Conservation (phyloP, 1,140 invertebrate species). For the Ips typographus region DNA sequence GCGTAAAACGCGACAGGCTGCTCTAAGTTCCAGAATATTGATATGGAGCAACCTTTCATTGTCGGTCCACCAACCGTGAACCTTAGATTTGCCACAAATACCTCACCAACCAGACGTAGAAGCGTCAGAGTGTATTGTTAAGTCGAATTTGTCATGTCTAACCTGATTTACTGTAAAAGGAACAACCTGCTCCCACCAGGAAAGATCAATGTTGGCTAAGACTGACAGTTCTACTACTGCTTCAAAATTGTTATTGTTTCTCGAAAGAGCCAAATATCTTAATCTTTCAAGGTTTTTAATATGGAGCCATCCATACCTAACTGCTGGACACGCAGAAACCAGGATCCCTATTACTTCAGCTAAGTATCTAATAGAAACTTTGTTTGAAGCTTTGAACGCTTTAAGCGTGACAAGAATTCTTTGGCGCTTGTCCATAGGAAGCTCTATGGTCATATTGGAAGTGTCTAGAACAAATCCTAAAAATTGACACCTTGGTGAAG, state of each 20-base stretch:
- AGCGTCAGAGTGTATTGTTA: no score
- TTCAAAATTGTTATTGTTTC: background rate
- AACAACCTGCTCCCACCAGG: no score
- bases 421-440: background rate
- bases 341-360: slow-evolving; percentile 5
- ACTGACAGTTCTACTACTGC: background rate
- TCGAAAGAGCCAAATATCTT: background rate
- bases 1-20: background rate
- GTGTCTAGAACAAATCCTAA: slow-evolving; percentile 22
- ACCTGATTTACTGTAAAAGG: no score
- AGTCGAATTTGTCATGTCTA: no score
- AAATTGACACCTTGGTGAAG: slow-evolving; percentile 34
- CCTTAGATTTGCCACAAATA: background rate
- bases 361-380: slow-evolving; percentile 1
- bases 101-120: background rate
- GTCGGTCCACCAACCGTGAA: background rate
- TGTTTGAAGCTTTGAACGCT: background rate
- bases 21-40: background rate
- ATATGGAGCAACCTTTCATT: background rate
- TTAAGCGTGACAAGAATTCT: background rate
- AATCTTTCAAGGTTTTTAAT: background rate
- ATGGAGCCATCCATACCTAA: slow-evolving; percentile 10
- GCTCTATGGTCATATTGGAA: background rate
- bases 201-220: no score
- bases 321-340: slow-evolving; percentile 11